Evolutionary conservation across 2,113 vertebrate species (phyloP).

Genomic region (Perccottus glenii): DNA sequence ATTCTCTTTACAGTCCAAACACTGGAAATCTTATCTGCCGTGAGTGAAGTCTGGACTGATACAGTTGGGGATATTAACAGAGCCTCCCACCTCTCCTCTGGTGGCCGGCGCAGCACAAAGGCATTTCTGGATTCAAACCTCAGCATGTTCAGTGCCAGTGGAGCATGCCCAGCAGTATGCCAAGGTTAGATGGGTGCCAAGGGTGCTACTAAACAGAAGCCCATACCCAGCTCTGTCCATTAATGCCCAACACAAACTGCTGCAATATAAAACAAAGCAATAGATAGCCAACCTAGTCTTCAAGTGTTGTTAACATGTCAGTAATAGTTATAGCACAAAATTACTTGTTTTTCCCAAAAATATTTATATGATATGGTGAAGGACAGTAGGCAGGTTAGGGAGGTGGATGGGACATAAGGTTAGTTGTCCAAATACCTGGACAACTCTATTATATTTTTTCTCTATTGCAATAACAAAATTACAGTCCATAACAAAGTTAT

Average conservation of each 20-base stretch:
- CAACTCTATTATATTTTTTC: no score
- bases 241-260: slow-evolving; percentile 57
- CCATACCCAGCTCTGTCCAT: slow-evolving; percentile 61
- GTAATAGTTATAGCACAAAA: slow-evolving; percentile 2
- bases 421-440: background rate
- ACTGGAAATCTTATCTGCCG: slow-evolving; percentile 36
- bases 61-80: slow-evolving; percentile 60
- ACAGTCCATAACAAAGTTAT: no score
- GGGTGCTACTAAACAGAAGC: slow-evolving; percentile 75
- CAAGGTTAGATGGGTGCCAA: slow-evolving; percentile 79
- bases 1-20: background rate
- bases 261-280: slow-evolving; percentile 46
- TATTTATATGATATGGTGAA: background rate
- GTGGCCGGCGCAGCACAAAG: slow-evolving; percentile 71
- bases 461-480: no score
- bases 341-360: background rate
- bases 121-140: slow-evolving; percentile 78
- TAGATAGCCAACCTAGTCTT: slow-evolving; percentile 13
- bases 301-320: slow-evolving; percentile 10
- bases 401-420: background rate
- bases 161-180: slow-evolving; percentile 75
- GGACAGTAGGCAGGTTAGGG: no score
- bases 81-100: slow-evolving; percentile 62
- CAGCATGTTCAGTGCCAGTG: slow-evolving; percentile 76
- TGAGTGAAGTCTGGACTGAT: slow-evolving; percentile 38